Evolutionary conservation across 64 coral and sea anemone species (phyloP).

Genomic region (Astreopora myriophthalma): DNA sequence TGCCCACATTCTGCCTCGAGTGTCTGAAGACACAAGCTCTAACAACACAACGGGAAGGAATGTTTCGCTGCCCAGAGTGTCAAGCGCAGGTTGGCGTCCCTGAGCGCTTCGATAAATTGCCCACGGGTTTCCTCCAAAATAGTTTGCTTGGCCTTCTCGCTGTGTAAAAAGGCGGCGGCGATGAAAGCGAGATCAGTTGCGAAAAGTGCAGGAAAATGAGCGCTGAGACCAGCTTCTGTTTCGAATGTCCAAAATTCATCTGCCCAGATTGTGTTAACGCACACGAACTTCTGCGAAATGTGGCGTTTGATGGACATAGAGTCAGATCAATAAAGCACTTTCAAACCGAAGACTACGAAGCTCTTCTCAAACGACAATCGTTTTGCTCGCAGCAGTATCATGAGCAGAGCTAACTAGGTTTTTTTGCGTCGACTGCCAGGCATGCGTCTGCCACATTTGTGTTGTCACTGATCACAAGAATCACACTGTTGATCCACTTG

Average conservation of each 20-base stretch:
- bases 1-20: constrained; percentile 25
- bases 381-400: constrained; percentile 20
- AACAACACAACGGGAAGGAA: neutral
- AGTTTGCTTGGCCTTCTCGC: constrained; percentile 17
- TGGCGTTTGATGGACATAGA: neutral
- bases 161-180: neutral
- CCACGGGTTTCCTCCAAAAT: constrained; percentile 37
- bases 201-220: neutral
- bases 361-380: neutral
- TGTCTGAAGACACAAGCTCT: neutral
- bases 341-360: neutral
- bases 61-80: constrained; percentile 22
- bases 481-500: neutral
- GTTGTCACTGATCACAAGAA: neutral
- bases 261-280: neutral
- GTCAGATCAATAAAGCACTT: constrained; percentile 6
- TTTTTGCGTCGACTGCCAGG: constrained; percentile 11
- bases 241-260: neutral
- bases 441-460: neutral
- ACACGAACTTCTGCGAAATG: neutral
- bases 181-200: neutral
- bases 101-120: constrained; percentile 13
- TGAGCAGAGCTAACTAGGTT: neutral
- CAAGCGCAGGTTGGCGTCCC: neutral
- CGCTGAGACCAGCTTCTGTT: neutral